phyloP scores from a whole-genome alignment of 1,140 invertebrate species.

The Drosophila littoralis region DNA sequence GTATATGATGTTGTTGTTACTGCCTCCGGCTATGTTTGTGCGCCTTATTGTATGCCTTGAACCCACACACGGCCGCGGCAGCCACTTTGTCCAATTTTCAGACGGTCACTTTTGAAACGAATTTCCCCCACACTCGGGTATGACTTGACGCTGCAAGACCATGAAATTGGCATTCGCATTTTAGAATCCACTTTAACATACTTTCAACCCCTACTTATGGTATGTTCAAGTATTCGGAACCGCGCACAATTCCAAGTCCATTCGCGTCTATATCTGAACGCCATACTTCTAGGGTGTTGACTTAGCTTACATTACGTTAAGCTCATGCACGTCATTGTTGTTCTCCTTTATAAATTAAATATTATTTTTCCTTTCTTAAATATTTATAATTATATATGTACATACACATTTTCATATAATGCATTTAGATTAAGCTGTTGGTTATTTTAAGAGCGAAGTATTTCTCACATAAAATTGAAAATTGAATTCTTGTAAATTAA shows the following conservation, averaged over 20 bases:
- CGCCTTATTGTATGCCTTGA: constrained; percentile 79
- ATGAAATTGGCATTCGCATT: constrained; percentile 78
- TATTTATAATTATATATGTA: neutral
- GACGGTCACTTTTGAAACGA: constrained; percentile 81
- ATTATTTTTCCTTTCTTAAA: neutral
- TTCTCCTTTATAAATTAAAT: neutral
- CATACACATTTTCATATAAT: too few relatives aligned
- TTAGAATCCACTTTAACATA: constrained; percentile 77
- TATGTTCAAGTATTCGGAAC: constrained; percentile 21
- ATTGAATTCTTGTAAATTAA: too few relatives aligned
- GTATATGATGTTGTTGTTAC: constrained; percentile 34
- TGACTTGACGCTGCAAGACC: constrained; percentile 66
- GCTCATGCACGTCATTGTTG: neutral
- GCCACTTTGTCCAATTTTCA: constrained; percentile 82
- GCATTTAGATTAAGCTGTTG: too few relatives aligned
- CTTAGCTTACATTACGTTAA: constrained; percentile 7
- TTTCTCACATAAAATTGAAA: too few relatives aligned
- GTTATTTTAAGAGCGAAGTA: too few relatives aligned
- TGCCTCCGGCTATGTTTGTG: constrained; percentile 70
- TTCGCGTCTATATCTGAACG: constrained; percentile 16
- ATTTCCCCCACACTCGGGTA: constrained; percentile 55
- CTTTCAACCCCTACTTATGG: constrained; percentile 46
- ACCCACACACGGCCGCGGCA: constrained; percentile 63
- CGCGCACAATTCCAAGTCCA: constrained; percentile 20
- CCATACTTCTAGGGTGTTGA: constrained; percentile 9